phyloP scores from a whole-genome alignment of 2,113 vertebrate genomes.

The Miniopterus natalensis region DNA sequence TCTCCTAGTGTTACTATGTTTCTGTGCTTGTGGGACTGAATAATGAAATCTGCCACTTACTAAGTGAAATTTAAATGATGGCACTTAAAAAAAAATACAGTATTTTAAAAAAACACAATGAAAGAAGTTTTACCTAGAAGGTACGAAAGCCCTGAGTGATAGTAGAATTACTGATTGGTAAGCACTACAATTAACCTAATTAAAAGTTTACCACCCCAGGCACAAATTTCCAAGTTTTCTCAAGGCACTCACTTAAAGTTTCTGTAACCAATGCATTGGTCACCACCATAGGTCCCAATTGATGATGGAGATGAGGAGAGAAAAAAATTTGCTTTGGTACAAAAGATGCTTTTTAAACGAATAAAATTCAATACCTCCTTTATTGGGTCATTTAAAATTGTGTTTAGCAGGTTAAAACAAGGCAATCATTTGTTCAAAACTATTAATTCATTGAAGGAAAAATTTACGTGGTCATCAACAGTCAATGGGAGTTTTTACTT shows the following conservation, averaged over 20 bases:
- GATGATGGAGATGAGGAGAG: conserved; percentile 85
- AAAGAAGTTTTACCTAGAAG: conserved; percentile 87
- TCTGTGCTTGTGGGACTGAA: conserved; percentile 91
- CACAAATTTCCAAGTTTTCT: conserved; percentile 89
- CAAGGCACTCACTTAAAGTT: conserved; percentile 90
- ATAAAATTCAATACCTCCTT: conserved; percentile 81
- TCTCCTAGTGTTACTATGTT: conserved; percentile 90
- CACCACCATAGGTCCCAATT: conserved; percentile 87
- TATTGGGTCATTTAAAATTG: conserved; percentile 80
- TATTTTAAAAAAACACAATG: conserved; percentile 87
- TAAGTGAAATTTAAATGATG: conserved; percentile 93
- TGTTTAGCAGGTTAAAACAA: conserved; percentile 85
- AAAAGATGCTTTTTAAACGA: conserved; percentile 83
- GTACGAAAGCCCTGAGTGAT: conserved; percentile 92
- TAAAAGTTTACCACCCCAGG: conserved; percentile 89
- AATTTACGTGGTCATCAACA: conserved; percentile 81
- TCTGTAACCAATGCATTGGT: conserved; percentile 86
- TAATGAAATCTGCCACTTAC: conserved; percentile 92
- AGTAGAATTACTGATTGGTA: conserved; percentile 89
- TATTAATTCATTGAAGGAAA: conserved; percentile 81
- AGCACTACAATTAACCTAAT: conserved; percentile 90
- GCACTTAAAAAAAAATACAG: conserved; percentile 89
- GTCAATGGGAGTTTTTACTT: conserved; percentile 63
- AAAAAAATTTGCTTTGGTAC: conserved; percentile 90
- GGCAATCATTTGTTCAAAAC: conserved; percentile 79